phyloP scores from a whole-genome alignment of 1,140 invertebrate genomes.

The Dendrolimus kikuchii region DNA sequence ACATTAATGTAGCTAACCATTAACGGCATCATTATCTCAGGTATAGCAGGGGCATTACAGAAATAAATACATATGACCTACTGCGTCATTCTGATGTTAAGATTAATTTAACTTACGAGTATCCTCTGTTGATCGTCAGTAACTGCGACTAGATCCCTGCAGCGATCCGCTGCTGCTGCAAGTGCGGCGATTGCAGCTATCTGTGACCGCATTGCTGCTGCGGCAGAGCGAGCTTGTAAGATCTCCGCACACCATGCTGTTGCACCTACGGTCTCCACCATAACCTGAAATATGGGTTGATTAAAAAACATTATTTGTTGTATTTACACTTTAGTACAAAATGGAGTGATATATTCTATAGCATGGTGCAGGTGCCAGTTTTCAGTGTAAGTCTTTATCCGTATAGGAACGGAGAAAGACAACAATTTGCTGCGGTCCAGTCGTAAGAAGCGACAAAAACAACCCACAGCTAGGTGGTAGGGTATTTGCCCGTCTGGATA shows the following conservation, averaged over 20 bases:
- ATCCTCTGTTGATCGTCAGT: constrained; percentile 88
- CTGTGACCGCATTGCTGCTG: constrained; percentile 77
- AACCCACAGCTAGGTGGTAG: too few relatives aligned
- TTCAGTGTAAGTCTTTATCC: too few relatives aligned
- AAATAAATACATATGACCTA: constrained; percentile 1
- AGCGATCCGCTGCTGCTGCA: constrained; percentile 87
- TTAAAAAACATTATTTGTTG: background rate
- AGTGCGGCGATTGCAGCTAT: constrained; percentile 83
- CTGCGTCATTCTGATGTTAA: background rate
- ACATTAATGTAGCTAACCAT: too few relatives aligned
- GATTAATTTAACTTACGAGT: constrained; percentile 75
- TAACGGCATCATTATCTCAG: too few relatives aligned
- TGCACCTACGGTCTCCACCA: constrained; percentile 79
- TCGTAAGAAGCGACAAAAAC: too few relatives aligned
- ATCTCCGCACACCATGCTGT: constrained; percentile 83
- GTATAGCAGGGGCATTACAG: background rate
- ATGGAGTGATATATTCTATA: too few relatives aligned
- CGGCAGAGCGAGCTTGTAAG: constrained; percentile 79
- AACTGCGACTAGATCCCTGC: constrained; percentile 89
- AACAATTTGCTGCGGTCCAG: too few relatives aligned
- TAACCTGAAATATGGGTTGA: constrained; percentile 70
- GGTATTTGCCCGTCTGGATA: too few relatives aligned
- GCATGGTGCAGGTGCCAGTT: too few relatives aligned
- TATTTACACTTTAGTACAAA: background rate
- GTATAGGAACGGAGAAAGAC: too few relatives aligned